Base-by-base conservation (phyloP, 2,888 invertebrate genomes). In the Osmoderma eremita region DNA sequence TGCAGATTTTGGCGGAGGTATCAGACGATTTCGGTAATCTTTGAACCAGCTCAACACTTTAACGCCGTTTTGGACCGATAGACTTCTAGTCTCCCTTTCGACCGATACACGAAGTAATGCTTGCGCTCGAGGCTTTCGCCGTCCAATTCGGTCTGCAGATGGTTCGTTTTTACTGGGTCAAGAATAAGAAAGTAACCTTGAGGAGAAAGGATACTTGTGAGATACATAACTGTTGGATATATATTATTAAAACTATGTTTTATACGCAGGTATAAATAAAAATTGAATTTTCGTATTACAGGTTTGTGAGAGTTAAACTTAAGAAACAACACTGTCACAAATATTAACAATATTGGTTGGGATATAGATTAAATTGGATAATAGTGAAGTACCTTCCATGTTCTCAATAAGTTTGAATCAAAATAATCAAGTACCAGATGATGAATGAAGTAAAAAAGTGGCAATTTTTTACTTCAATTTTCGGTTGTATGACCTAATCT, bases 61-160 rank as follows among this genome's bases (percentile, higher is more conserved):
- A 6, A 30, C 30, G 30, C 30, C 30, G 30, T 30, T 30, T 30
- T 30, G 30, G 30, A 30, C 36, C n/a, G 15, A 15, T 6, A 17
- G 36, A 8, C 10, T 10, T 36, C 10, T 17, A 36, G 13, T 13
- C 15, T 13, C 10, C 38, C 36, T 36, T 17, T 30, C 15, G 30
- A 36, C 15, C 2, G 12, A 15, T 3, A 22, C 51, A 15, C 62
- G 45, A 62, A 67, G 45, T 63, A 41, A 38, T 69, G 65, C 69
- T 71, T 71, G 73, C 71, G 72, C 70, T 70, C 68, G 67, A 68
- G 72, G 75, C 76, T 77, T 77, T 77, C 77, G 76, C 77, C 75
- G 72, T 73, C 75, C 71, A 68, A 70, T 65, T 72, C 72, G 70
- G 72, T 75, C 75, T 75, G 73, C 17, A 66, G 68, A 63, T 72